Evolutionary conservation across 2,888 invertebrate species (phyloP).

Genomic region (Dorcus hopei): DNA sequence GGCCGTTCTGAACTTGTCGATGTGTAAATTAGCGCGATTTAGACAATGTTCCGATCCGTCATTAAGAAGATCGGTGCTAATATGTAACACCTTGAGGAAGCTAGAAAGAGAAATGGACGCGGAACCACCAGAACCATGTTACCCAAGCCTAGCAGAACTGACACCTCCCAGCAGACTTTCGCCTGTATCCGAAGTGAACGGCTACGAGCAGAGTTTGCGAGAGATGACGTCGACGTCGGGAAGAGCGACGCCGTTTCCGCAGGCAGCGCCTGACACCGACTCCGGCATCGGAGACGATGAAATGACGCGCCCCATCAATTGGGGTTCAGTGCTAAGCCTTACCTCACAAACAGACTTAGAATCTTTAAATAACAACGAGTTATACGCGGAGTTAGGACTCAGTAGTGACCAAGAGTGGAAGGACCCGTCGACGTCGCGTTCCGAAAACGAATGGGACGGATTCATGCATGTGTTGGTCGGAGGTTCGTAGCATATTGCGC

Average conservation of each 20-base stretch:
- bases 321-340: constrained; percentile 86
- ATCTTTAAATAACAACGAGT: constrained; percentile 76
- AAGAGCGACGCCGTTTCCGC: constrained; percentile 69
- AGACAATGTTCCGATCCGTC: constrained; percentile 88
- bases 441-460: constrained; percentile 56
- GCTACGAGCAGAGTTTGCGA: constrained; percentile 49
- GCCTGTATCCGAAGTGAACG: constrained; percentile 32
- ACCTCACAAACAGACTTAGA: constrained; percentile 84
- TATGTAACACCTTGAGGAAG: constrained; percentile 86
- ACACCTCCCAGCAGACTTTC: constrained; percentile 42
- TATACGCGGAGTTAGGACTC: constrained; percentile 68
- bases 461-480: constrained; percentile 70
- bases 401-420: constrained; percentile 53
- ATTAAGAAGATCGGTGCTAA: constrained; percentile 84
- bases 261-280: constrained; percentile 60
- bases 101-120: constrained; percentile 87
- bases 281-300: constrained; percentile 69
- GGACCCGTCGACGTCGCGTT: constrained; percentile 34
- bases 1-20: constrained; percentile 87
- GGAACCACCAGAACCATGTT: constrained; percentile 55
- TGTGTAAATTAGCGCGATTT: constrained; percentile 85
- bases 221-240: constrained; percentile 55
- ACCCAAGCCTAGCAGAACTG: constrained; percentile 49
- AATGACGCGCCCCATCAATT: constrained; percentile 78
- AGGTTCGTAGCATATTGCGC: constrained; percentile 56